A percentile compares a stretch with the other conserved stretches of the same genome.
Conservation (phyloP, 2,113 vertebrate species). For the Daubentonia madagascariensis region DNA sequence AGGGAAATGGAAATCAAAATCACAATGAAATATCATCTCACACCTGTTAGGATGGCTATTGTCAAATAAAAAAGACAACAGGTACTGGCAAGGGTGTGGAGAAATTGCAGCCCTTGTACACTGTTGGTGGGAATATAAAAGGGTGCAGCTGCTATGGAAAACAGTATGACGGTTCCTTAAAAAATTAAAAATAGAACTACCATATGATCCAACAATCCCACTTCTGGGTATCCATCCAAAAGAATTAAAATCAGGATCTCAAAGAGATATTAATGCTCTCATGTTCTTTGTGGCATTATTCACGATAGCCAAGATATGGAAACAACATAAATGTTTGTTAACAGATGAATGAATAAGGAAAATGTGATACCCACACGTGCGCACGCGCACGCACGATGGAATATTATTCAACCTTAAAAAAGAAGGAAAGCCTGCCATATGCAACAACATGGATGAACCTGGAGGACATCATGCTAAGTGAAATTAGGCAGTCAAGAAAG, state of each 20-base stretch:
- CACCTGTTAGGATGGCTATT: not conserved
- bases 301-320: not conserved
- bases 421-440: not conserved
- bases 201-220: not conserved
- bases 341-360: not conserved
- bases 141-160: not conserved
- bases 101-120: not conserved
- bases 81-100: not conserved
- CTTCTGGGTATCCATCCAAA: not conserved
- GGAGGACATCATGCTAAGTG: not conserved
- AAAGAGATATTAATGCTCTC: not conserved
- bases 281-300: not conserved
- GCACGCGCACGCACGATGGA: not conserved
- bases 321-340: not conserved
- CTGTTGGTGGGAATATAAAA: not conserved
- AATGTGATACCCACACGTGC: not conserved
- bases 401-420: not conserved
- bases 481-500: not conserved
- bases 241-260: not conserved
- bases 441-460: not conserved
- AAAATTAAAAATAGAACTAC: not conserved
- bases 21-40: not conserved
- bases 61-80: not conserved
- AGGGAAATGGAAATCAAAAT: not conserved
- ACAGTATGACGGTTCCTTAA: not conserved